Percentiles rank a stretch among this genome's conserved stretches.
These are phyloP conservation scores for Phylloscopus collybita DNA, from an alignment of 2,797 vertebrate species.

Conservation along the genomic window DNA sequence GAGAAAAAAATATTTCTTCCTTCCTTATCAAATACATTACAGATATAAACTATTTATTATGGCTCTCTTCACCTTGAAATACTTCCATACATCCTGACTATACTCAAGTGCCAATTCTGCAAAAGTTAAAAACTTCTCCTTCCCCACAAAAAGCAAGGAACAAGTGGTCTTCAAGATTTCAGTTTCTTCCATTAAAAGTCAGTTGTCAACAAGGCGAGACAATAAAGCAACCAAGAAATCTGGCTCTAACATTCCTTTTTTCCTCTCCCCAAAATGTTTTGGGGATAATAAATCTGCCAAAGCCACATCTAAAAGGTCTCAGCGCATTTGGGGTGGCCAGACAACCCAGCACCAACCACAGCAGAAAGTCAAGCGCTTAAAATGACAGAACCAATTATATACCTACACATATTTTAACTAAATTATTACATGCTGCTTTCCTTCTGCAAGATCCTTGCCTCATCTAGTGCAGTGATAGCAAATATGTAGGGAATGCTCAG, in stretches of 20 bases:
- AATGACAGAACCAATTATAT: not conserved
- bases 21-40: not conserved
- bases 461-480: not conserved
- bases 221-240: not conserved
- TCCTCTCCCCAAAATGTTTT: not conserved
- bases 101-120: not conserved
- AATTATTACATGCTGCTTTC: not conserved
- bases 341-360: not conserved
- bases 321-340: not conserved
- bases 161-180: not conserved
- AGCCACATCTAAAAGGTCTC: not conserved
- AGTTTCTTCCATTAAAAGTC: not conserved
- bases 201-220: not conserved
- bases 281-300: not conserved
- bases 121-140: not conserved
- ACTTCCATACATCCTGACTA: not conserved
- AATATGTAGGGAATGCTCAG: not conserved
- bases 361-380: not conserved
- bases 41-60: not conserved
- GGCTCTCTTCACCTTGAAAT: not conserved
- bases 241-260: not conserved
- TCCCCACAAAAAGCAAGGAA: not conserved
- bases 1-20: not conserved
- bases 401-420: not conserved
- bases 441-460: not conserved